Base-by-base conservation (phyloP, 2,113 vertebrate genomes). In the Trochalopteron elliotii region DNA sequence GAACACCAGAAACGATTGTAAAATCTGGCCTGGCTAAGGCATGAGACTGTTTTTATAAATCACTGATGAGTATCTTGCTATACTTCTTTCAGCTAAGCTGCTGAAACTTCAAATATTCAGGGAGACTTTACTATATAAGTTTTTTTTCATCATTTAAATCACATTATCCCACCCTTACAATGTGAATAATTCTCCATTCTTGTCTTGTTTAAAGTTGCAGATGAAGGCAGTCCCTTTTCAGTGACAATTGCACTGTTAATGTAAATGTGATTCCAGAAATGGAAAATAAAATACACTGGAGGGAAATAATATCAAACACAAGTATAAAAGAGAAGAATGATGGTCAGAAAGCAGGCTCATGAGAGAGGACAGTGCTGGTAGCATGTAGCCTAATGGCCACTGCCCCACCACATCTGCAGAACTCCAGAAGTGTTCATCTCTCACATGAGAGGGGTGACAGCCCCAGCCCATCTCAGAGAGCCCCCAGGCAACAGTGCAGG, bases 261-360 rank as follows among this genome's bases (percentile, higher is more conserved):
- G 91, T 91, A 92, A 91, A 78, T 64, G 61, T 21, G 1, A 93
- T 96, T 94, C 55, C 85, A 87, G 88, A 96, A 97, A 89, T 84
- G 77, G 91, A 87, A 97, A 95, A 97, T 87, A 94, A 94, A 94
- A 97, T 92, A 86, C 84, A 49, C 94, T 78, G 64, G 91, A 93
- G 95, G 63, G 86, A 97, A 97, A 92, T 95, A 94, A 94, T 11
- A 8, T 64, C 93, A 81, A 92, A 65, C 60, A 83, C 55, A 95
- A 88, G 67, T 77, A 90, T 23, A 61, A 80, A 90, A 64, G 33
- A 83, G 72, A 92, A 96, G 83, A 95, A 63, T 40, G 50, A 68
- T 91, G 72, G 63, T 60, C 87, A 94, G 88, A 96, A 83, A 77
- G n/a, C 69, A 45, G 35, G 44, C 55, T 67, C 49, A 20, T 0